phyloP scores from a whole-genome alignment of 2,113 vertebrate genomes.

The Embiotoca jacksoni region DNA sequence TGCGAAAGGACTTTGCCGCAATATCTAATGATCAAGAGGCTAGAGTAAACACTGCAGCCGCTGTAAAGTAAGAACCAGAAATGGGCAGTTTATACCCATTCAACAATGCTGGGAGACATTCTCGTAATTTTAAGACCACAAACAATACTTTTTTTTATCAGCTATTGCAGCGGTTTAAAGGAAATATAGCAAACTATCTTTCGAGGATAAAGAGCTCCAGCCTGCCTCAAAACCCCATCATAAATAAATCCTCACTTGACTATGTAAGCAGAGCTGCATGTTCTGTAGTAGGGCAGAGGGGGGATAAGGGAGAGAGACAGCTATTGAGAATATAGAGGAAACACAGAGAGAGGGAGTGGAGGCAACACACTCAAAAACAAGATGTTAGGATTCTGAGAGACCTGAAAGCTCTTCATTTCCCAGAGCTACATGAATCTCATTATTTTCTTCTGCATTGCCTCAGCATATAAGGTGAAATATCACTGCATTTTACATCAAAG shows the following conservation, averaged over 20 bases:
- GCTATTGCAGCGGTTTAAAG: slow-evolving; percentile 2
- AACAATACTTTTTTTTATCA: neutral
- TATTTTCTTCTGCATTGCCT: slow-evolving; percentile 50
- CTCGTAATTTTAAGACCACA: neutral
- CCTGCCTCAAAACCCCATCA: slow-evolving; percentile 14
- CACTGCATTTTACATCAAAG: slow-evolving; percentile 62
- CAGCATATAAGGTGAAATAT: slow-evolving; percentile 55
- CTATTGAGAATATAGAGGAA: slow-evolving; percentile 14
- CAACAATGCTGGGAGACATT: neutral
- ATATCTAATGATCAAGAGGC: slow-evolving; percentile 22
- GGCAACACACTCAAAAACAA: slow-evolving; percentile 34
- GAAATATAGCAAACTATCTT: slow-evolving; percentile 23
- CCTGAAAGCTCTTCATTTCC: slow-evolving; percentile 48
- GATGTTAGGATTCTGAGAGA: slow-evolving; percentile 41
- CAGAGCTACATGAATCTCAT: slow-evolving; percentile 55
- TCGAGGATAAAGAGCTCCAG: slow-evolving; percentile 33
- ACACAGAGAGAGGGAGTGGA: neutral
- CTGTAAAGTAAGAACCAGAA: neutral
- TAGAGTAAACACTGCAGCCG: neutral
- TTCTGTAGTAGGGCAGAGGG: neutral
- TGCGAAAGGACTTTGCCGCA: slow-evolving; percentile 48
- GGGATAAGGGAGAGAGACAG: neutral
- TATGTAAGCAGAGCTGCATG: slow-evolving; percentile 16
- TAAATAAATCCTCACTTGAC: slow-evolving; percentile 45
- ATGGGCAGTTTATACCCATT: neutral